Percentiles rank a stretch among this genome's conserved stretches.
These are phyloP conservation scores for Macaca fascicularis DNA, from an alignment of 2,113 vertebrate species.

Conservation along the genomic window T2T-MFA8v1.1 NC_088385.1:138228001-138228500, in stretches of 20 bases:
- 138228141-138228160: rapidly evolving
- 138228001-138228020: not conserved
- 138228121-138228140: not conserved
- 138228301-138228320: not conserved
- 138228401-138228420: too few species aligned
- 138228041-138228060: not conserved
- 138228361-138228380: not conserved
- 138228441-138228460: not conserved
- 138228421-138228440: not conserved
- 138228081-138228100: not conserved
- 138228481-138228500: not conserved
- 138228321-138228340: too few species aligned
- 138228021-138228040: not conserved
- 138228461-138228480: too few species aligned
- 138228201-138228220: not conserved
- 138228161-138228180: too few species aligned
- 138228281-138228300: not conserved
- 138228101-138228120: not conserved
- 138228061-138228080: not conserved
- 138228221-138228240: not conserved
- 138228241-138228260: not conserved
- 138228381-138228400: not conserved
- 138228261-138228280: not conserved
- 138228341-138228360: not conserved
- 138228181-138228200: not conserved